Evolutionary conservation across 2,888 invertebrate genomes (phyloP).

Genomic region (Drosophila multiciliata): DNA sequence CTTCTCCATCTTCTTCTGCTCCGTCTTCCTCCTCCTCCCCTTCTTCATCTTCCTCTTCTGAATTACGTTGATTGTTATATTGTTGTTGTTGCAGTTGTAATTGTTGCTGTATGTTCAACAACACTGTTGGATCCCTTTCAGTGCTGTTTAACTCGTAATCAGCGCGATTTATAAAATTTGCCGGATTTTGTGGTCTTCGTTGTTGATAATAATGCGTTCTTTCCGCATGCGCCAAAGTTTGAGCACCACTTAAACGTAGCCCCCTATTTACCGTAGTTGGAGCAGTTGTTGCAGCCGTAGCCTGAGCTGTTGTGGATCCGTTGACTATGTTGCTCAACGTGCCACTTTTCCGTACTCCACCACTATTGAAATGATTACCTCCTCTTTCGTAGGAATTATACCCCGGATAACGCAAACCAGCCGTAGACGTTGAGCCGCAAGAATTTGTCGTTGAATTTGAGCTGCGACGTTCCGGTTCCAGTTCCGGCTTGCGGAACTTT

Average conservation of each 20-base stretch:
- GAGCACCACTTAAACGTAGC: slow-evolving; percentile 47
- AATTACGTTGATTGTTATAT: slow-evolving; percentile 70
- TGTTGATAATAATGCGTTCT: slow-evolving; percentile 52
- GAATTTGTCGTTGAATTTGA: slow-evolving; percentile 84
- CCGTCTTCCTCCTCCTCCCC: slow-evolving; percentile 59
- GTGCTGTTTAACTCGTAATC: slow-evolving; percentile 13
- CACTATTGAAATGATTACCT: slow-evolving; percentile 48
- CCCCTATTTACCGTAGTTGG: neutral
- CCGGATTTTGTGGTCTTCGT: slow-evolving; percentile 7
- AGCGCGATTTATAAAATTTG: slow-evolving; percentile 28
- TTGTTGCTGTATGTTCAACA: slow-evolving; percentile 48
- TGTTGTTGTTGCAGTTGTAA: slow-evolving; percentile 35
- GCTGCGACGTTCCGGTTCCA: slow-evolving; percentile 79
- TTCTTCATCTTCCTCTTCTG: slow-evolving; percentile 56
- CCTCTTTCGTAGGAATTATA: slow-evolving; percentile 83
- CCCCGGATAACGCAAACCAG: slow-evolving; percentile 72
- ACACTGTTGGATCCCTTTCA: slow-evolving; percentile 15
- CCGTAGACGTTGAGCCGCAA: slow-evolving; percentile 68
- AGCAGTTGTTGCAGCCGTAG: neutral
- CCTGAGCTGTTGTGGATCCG: slow-evolving; percentile 4
- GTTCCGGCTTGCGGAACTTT: slow-evolving; percentile 61
- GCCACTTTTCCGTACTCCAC: slow-evolving; percentile 84
- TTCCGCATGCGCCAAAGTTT: slow-evolving; percentile 51
- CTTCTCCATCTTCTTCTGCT: slow-evolving; percentile 65
- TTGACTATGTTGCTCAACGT: slow-evolving; percentile 82